These are phyloP conservation scores for Acanthurus tractus DNA, from an alignment of 2,797 vertebrate species.

Conservation along the genomic window DNA sequence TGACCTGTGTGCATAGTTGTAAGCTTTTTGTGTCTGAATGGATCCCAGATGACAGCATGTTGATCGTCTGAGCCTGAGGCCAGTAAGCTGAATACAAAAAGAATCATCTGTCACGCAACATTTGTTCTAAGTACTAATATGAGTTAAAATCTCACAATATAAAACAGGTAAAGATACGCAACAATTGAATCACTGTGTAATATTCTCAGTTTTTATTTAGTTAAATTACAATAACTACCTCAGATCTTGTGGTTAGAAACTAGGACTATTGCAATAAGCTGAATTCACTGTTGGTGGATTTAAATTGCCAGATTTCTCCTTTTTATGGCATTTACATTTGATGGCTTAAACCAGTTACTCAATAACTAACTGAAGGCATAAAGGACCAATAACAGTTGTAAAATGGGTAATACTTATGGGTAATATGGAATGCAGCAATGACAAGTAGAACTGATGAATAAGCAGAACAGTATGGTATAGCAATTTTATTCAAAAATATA, in stretches of 20 bases:
- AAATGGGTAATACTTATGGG: neutral
- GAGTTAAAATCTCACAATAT: neutral
- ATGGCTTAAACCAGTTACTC: neutral
- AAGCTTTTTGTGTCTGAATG: conserved; percentile 95
- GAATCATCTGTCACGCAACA: conserved; percentile 27
- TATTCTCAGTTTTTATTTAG: neutral
- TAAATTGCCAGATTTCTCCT: neutral
- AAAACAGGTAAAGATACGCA: neutral
- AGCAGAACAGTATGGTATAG: neutral
- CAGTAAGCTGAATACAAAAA: conserved; percentile 87
- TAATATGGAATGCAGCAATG: neutral
- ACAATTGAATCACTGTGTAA: neutral
- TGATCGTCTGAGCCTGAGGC: conserved; percentile 99
- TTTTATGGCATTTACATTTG: neutral
- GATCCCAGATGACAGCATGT: conserved; percentile 98
- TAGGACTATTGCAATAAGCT: neutral
- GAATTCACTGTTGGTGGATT: neutral
- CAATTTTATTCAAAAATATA: neutral
- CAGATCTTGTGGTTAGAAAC: neutral
- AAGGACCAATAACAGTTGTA: neutral
- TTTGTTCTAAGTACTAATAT: neutral
- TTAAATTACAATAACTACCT: neutral
- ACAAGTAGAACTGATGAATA: neutral
- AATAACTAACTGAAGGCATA: neutral
- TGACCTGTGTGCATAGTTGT: conserved; percentile 99